Percentiles rank a stretch among this genome's conserved stretches.
Evolutionary conservation across 2,888 invertebrate species (phyloP).

Genomic region (Synergus laeviventris): DNA sequence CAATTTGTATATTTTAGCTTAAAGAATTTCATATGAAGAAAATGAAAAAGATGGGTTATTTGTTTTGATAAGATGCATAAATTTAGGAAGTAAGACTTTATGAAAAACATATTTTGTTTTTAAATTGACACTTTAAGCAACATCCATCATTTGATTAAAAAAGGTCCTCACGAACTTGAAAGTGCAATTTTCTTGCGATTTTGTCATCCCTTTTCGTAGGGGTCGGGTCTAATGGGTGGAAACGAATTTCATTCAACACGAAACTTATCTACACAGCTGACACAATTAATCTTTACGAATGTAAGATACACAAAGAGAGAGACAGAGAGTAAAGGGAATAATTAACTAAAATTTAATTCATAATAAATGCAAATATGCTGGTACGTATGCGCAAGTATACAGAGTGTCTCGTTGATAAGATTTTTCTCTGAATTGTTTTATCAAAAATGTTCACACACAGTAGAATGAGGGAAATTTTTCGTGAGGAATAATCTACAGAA

Average conservation of each 20-base stretch:
- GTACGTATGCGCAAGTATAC: conserved; percentile 34
- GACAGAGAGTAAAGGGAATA: conserved; percentile 51
- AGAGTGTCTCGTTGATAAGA: conserved; percentile 19
- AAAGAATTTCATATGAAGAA: no score
- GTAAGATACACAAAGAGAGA: conserved; percentile 48
- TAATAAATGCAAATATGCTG: conserved; percentile 29
- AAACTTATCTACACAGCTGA: conserved; percentile 72
- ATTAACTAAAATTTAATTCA: conserved; percentile 9
- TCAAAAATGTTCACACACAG: background rate
- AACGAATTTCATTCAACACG: conserved; percentile 71
- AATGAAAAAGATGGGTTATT: no score
- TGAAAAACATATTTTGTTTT: background rate
- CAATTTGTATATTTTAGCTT: no score
- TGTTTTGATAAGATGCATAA: no score
- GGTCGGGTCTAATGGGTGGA: conserved; percentile 70
- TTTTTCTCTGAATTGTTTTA: background rate
- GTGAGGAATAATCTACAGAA: background rate
- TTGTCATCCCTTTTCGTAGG: conserved; percentile 74
- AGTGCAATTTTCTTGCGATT: conserved; percentile 56
- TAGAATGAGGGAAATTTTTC: no score
- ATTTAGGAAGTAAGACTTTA: no score
- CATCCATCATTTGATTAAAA: background rate
- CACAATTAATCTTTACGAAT: conserved; percentile 56
- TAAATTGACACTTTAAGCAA: background rate
- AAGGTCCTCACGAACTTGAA: background rate